Conservation (phyloP, 2,888 invertebrate species). For the Macrophya alboannulata region DNA sequence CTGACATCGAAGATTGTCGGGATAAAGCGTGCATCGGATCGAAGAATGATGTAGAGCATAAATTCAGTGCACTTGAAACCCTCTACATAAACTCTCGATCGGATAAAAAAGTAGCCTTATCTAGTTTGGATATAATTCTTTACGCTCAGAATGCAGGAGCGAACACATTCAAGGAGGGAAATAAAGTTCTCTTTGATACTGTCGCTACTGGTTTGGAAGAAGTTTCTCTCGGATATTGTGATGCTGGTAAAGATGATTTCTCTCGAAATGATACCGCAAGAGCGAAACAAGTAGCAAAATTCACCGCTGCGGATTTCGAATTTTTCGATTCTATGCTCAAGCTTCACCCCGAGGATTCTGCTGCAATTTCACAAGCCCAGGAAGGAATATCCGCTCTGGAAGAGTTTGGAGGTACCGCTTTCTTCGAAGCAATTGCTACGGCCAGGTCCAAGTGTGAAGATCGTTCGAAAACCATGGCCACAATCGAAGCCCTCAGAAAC, state of each 20-base stretch:
- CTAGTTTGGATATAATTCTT: not conserved
- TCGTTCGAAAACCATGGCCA: not conserved
- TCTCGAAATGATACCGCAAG: not conserved
- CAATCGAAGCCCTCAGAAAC: not conserved
- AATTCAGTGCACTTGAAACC: not conserved
- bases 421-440: not conserved
- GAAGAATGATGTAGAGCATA: not conserved
- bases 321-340: not conserved
- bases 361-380: not conserved
- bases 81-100: not conserved
- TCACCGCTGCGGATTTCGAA: not conserved
- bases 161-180: not conserved
- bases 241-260: not conserved
- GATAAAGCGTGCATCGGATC: not conserved
- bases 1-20: not conserved
- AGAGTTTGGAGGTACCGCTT: not conserved
- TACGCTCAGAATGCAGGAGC: not conserved
- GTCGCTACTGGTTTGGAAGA: not conserved
- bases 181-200: not conserved
- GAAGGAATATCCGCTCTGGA: not conserved
- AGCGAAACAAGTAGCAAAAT: not conserved
- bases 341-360: not conserved
- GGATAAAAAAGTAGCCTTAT: not conserved
- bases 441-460: not conserved
- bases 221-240: not conserved